Evolutionary conservation across 2,113 vertebrate species (phyloP).

Genomic region (Pachycephala philippinensis): DNA sequence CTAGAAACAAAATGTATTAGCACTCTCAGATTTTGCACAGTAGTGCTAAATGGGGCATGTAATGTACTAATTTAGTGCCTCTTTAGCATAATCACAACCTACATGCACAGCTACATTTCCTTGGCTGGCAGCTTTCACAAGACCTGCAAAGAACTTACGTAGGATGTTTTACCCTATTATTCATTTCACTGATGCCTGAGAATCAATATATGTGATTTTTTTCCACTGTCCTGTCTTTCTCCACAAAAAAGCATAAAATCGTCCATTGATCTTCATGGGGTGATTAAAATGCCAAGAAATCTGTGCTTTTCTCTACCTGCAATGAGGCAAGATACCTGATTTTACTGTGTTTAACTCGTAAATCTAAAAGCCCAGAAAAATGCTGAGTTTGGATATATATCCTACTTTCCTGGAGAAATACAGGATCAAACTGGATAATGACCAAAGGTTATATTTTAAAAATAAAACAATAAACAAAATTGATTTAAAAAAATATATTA

Average conservation of each 20-base stretch:
- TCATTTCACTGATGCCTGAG: background rate
- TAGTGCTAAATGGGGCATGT: slow-evolving; percentile 75
- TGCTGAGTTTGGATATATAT: background rate
- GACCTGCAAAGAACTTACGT: slow-evolving; percentile 47
- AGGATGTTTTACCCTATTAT: background rate
- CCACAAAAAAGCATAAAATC: background rate
- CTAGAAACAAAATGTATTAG: slow-evolving; percentile 78
- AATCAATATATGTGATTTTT: background rate
- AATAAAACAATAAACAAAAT: background rate
- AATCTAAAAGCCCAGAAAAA: background rate
- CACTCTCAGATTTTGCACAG: slow-evolving; percentile 76
- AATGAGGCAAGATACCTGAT: background rate
- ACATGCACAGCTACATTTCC: slow-evolving; percentile 45
- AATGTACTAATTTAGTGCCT: slow-evolving; percentile 78
- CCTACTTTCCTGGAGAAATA: background rate
- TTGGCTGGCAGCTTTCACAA: slow-evolving; percentile 44
- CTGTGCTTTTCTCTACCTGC: background rate
- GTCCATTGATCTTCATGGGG: slow-evolving; percentile 11
- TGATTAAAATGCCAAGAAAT: background rate
- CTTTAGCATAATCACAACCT: slow-evolving; percentile 70
- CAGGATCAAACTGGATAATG: background rate
- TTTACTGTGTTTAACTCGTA: background rate
- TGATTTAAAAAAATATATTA: background rate
- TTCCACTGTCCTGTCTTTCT: background rate
- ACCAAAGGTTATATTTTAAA: background rate